phyloP scores from a whole-genome alignment of 2,888 invertebrate genomes.

The Drosophila rellima region DNA sequence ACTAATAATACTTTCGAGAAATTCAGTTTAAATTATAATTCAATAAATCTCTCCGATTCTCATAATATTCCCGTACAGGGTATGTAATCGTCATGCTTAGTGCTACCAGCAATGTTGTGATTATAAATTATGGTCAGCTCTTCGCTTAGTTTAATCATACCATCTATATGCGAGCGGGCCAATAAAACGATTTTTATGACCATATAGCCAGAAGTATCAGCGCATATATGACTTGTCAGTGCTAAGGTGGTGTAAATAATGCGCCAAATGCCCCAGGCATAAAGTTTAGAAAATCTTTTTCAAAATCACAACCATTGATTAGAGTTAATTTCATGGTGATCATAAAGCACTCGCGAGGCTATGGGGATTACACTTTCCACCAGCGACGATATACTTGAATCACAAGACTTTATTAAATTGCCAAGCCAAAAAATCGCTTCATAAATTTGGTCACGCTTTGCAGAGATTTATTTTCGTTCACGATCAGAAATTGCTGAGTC shows the following conservation, averaged over 20 bases:
- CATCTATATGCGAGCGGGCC: constrained; percentile 57
- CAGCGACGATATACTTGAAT: constrained; percentile 21
- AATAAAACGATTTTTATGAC: constrained; percentile 68
- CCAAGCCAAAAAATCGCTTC: not conserved
- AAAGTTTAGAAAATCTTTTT: constrained; percentile 42
- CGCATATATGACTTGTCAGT: constrained; percentile 45
- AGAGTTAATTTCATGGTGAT: constrained; percentile 59
- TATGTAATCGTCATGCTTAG: constrained; percentile 10
- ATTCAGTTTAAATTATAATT: not conserved
- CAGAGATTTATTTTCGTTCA: constrained; percentile 2
- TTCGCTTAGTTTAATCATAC: constrained; percentile 60
- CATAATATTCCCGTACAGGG: constrained; percentile 12
- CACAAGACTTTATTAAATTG: constrained; percentile 41
- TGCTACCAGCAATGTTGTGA: constrained; percentile 31
- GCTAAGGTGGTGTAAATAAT: constrained; percentile 43
- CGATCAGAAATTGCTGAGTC: constrained; percentile 2
- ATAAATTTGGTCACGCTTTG: constrained; percentile 48
- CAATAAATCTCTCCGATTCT: not conserved
- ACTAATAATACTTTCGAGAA: not conserved
- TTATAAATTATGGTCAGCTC: constrained; percentile 63
- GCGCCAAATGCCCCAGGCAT: constrained; percentile 28
- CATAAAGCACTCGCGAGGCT: constrained; percentile 58
- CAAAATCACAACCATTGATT: constrained; percentile 73
- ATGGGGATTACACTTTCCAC: constrained; percentile 31
- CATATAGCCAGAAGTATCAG: constrained; percentile 56